These are phyloP conservation scores for Lasioglossum oenotherae DNA, from an alignment of 2,888 invertebrate species.

Conservation along the genomic window DNA sequence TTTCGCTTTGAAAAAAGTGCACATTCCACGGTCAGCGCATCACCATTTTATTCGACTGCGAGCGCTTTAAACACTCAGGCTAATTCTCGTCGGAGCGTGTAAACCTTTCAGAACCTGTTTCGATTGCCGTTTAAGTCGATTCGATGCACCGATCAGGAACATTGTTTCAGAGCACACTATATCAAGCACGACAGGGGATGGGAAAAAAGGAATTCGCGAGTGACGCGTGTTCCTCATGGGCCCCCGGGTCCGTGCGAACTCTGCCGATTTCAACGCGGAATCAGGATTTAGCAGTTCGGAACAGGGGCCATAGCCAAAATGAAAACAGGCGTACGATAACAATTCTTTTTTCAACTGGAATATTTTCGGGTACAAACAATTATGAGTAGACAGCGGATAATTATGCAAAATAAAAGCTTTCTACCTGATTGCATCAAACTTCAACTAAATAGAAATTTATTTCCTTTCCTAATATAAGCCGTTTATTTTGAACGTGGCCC, in stretches of 20 bases:
- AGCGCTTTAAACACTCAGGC: not conserved
- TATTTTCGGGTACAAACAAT: too few relatives aligned
- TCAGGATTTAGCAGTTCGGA: not conserved
- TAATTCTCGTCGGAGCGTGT: slow-evolving; percentile 7
- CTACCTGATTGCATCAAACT: not conserved
- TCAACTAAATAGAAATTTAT: too few relatives aligned
- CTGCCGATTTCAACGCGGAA: not conserved
- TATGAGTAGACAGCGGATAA: not conserved
- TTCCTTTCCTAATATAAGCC: not conserved
- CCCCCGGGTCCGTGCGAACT: not conserved
- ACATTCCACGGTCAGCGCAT: not conserved
- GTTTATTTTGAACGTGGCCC: too few relatives aligned
- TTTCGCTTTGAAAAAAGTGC: not conserved
- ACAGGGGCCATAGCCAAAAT: not conserved
- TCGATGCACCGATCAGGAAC: slow-evolving; percentile 3
- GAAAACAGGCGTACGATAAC: too few relatives aligned
- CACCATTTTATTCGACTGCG: not conserved
- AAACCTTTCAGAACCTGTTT: slow-evolving; percentile 15
- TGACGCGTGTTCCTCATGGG: slow-evolving; percentile 8
- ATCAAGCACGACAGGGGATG: not conserved
- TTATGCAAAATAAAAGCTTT: too few relatives aligned
- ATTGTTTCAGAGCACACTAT: slow-evolving; percentile 5
- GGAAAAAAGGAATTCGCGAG: not conserved
- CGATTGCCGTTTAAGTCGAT: slow-evolving; percentile 10
- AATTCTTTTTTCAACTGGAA: too few relatives aligned